Evolutionary conservation across 2,797 vertebrate genomes (phyloP).

Genomic region (Tragelaphus oryx): DNA sequence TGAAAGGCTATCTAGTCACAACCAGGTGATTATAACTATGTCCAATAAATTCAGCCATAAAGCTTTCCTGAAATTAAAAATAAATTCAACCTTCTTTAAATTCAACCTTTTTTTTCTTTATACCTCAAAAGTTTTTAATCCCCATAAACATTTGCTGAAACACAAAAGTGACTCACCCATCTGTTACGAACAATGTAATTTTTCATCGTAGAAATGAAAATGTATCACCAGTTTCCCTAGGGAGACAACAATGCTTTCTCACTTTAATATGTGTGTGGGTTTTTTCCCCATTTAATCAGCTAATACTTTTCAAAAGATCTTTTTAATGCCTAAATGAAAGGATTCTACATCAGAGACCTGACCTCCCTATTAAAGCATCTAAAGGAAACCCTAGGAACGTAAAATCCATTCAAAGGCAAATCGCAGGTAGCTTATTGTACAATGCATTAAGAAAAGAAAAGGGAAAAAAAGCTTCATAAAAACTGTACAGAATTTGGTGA

Average conservation of each 20-base stretch:
- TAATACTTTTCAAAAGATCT: slow-evolving; percentile 73
- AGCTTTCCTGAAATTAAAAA: background rate
- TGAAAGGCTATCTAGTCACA: background rate
- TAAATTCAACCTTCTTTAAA: background rate
- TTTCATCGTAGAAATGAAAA: slow-evolving; percentile 47
- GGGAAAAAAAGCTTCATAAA: background rate
- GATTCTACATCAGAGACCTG: slow-evolving; percentile 68
- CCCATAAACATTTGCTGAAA: slow-evolving; percentile 50
- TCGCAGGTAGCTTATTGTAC: slow-evolving; percentile 63
- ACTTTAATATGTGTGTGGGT: slow-evolving; percentile 44
- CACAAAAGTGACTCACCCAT: slow-evolving; percentile 55
- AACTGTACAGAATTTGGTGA: slow-evolving; percentile 62
- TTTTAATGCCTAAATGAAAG: slow-evolving; percentile 75
- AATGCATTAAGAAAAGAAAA: slow-evolving; percentile 62
- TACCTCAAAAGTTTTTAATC: slow-evolving; percentile 55
- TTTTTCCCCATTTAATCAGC: slow-evolving; percentile 53
- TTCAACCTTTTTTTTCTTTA: slow-evolving; percentile 23
- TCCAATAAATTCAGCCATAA: background rate
- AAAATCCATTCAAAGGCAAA: slow-evolving; percentile 62
- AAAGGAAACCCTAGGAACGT: slow-evolving; percentile 61
- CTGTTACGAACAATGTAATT: slow-evolving; percentile 62
- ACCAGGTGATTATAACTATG: background rate
- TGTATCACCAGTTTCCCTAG: slow-evolving; percentile 44
- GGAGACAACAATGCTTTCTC: slow-evolving; percentile 61
- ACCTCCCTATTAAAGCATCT: slow-evolving; percentile 60